Evolutionary conservation across 2,888 invertebrate species (phyloP).

Genomic region (Eupeodes latifasciatus): DNA sequence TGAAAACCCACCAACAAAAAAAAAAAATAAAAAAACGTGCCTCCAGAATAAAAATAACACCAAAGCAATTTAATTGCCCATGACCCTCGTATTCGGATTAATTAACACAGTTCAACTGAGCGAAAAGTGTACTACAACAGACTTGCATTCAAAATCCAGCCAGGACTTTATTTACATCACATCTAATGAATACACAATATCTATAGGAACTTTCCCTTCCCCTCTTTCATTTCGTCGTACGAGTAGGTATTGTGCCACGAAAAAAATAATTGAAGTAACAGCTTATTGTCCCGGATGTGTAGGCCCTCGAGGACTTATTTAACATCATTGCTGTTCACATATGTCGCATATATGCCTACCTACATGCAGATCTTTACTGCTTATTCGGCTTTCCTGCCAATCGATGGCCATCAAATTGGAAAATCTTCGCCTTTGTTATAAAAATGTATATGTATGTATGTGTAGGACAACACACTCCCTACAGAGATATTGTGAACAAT

Average conservation of each 20-base stretch:
- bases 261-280: slow-evolving; percentile 62
- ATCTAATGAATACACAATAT: not conserved
- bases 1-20: not conserved
- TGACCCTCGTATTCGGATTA: slow-evolving; percentile 61
- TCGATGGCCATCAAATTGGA: slow-evolving; percentile 66
- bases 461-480: slow-evolving; percentile 16
- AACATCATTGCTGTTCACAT: slow-evolving; percentile 49
- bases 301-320: slow-evolving; percentile 26
- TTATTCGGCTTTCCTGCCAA: slow-evolving; percentile 25
- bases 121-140: slow-evolving; percentile 22
- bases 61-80: slow-evolving; percentile 46
- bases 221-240: slow-evolving; percentile 6
- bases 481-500: slow-evolving; percentile 51
- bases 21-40: not conserved
- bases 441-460: not conserved
- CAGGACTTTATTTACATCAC: not conserved
- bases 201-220: slow-evolving; percentile 25
- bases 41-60: not conserved
- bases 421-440: slow-evolving; percentile 53
- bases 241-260: slow-evolving; percentile 6
- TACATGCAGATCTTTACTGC: not conserved
- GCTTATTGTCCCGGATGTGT: slow-evolving; percentile 49
- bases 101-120: slow-evolving; percentile 56
- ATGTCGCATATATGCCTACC: slow-evolving; percentile 6
- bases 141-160: slow-evolving; percentile 11